These are phyloP conservation scores for Apteryx mantelli DNA, from an alignment of 2,113 vertebrate species.

Conservation along the genomic window DNA sequence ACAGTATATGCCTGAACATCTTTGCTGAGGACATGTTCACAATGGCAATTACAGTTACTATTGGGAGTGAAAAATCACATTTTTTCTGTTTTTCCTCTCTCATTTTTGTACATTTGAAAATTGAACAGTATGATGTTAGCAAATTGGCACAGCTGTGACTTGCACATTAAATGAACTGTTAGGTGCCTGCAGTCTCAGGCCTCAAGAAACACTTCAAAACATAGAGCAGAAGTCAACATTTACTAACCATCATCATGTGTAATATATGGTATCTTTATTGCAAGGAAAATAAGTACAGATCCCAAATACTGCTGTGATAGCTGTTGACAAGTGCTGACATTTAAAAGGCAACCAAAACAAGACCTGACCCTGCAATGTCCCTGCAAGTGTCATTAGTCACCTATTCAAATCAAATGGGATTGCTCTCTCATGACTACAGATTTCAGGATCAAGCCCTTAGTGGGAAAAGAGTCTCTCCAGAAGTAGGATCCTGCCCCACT, in stretches of 20 bases:
- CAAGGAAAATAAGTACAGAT: neutral
- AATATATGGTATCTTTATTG: neutral
- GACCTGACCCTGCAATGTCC: neutral
- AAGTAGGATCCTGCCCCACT: neutral
- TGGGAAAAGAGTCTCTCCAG: neutral
- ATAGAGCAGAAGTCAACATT: slow-evolving; percentile 6
- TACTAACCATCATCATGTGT: neutral
- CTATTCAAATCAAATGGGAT: neutral
- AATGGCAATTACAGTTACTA: neutral
- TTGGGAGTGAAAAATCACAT: neutral
- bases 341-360: slow-evolving; percentile 27
- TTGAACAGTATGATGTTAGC: neutral
- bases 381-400: neutral
- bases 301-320: neutral
- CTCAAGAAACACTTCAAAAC: slow-evolving; percentile 20
- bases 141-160: neutral
- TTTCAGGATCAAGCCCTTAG: neutral
- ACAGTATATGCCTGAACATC: neutral
- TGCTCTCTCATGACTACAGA: neutral
- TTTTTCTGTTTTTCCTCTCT: neutral
- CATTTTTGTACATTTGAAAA: neutral
- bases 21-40: neutral
- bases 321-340: neutral
- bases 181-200: neutral
- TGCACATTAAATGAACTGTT: neutral